These are phyloP conservation scores for Aethes cnicana DNA, from an alignment of 2,888 invertebrate genomes.

Conservation along the genomic window DNA sequence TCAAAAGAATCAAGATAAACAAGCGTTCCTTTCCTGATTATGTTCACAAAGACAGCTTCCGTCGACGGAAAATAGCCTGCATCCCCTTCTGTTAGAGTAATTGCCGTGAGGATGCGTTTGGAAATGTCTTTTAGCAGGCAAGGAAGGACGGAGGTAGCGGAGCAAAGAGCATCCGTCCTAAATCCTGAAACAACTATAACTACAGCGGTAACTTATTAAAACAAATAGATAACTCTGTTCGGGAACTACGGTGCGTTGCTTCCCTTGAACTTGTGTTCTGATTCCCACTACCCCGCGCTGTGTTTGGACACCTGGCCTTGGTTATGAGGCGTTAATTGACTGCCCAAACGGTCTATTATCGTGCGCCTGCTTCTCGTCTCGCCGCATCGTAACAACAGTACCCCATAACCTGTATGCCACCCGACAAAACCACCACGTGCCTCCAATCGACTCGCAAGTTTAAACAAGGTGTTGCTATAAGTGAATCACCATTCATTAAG, in stretches of 20 bases:
- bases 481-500: not conserved
- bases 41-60: not conserved
- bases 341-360: slow-evolving; percentile 31
- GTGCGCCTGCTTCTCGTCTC: slow-evolving; percentile 8
- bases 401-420: too few species aligned
- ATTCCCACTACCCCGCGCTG: slow-evolving; percentile 10
- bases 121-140: slow-evolving; percentile 19
- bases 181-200: not conserved
- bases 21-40: slow-evolving; percentile 44
- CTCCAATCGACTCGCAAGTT: too few species aligned
- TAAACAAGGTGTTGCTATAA: too few species aligned
- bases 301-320: slow-evolving; percentile 38
- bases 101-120: slow-evolving; percentile 10
- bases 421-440: too few species aligned
- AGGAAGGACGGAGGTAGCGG: not conserved
- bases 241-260: too few species aligned
- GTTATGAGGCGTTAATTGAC: slow-evolving; percentile 32
- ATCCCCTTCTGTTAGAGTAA: slow-evolving; percentile 1
- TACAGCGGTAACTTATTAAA: slow-evolving; percentile 9
- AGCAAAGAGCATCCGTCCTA: slow-evolving; percentile 19
- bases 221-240: too few species aligned
- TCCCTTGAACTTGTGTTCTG: slow-evolving; percentile 22
- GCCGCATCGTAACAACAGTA: slow-evolving; percentile 14
- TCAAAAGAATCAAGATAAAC: slow-evolving; percentile 54
- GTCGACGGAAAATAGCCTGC: slow-evolving; percentile 8